phyloP scores from a whole-genome alignment of 1,140 invertebrate genomes.

The Bursaphelenchus mucronatus region DNA sequence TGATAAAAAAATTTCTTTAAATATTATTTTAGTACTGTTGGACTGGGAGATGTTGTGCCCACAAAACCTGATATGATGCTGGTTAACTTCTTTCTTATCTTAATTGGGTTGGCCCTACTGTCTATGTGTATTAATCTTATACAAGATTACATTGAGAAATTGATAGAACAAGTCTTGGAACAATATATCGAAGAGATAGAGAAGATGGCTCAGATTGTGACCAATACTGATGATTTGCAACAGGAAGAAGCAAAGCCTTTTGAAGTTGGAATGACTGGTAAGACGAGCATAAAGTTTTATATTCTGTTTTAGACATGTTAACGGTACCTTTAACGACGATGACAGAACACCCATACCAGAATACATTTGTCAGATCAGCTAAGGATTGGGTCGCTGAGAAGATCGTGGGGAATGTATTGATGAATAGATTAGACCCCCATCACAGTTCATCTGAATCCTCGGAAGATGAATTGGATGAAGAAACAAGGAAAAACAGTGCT shows the following conservation, averaged over 20 bases:
- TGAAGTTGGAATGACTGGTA: slow-evolving; percentile 53
- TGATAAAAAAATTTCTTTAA: slow-evolving; percentile 11
- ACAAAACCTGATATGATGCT: slow-evolving; percentile 50
- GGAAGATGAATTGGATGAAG: slow-evolving; percentile 13
- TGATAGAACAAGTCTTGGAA: slow-evolving; percentile 49
- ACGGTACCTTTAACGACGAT: slow-evolving; percentile 49
- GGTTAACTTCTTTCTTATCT: slow-evolving; percentile 57
- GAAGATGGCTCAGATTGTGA: slow-evolving; percentile 55
- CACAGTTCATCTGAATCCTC: slow-evolving; percentile 26
- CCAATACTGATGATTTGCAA: slow-evolving; percentile 37
- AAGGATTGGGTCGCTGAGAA: slow-evolving; percentile 51
- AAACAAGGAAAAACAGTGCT: slow-evolving; percentile 5
- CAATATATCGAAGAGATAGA: slow-evolving; percentile 58
- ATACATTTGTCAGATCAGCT: slow-evolving; percentile 31
- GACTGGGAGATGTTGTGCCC: slow-evolving; percentile 57
- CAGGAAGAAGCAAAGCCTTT: slow-evolving; percentile 52
- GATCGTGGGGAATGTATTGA: slow-evolving; percentile 36
- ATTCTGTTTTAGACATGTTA: slow-evolving; percentile 34
- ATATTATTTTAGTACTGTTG: slow-evolving; percentile 50
- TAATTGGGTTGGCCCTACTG: slow-evolving; percentile 57
- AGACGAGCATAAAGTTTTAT: background rate
- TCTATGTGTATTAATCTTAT: slow-evolving; percentile 60
- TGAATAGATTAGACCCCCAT: slow-evolving; percentile 34
- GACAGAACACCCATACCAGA: slow-evolving; percentile 20
- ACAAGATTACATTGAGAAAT: slow-evolving; percentile 45